Conservation (phyloP, 2,888 invertebrate genomes). For the Osmoderma eremita region DNA sequence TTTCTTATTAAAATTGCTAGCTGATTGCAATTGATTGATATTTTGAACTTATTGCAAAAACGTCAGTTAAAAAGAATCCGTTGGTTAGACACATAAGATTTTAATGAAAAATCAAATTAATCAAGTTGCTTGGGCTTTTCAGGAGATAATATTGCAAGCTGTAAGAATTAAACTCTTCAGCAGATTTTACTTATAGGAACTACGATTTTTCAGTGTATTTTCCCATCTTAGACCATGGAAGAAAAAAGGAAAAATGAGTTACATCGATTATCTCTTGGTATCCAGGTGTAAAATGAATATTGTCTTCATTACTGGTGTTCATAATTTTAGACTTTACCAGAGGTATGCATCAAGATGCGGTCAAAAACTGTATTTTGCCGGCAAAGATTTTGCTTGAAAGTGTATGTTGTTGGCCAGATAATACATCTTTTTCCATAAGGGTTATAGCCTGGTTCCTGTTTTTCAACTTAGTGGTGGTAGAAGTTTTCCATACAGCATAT, state of each 20-base stretch:
- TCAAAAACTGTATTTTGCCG: conserved; percentile 21
- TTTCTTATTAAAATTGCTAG: too few relatives aligned
- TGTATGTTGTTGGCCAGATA: conserved; percentile 39
- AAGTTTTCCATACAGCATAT: conserved; percentile 36
- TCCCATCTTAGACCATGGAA: neutral
- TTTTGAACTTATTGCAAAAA: too few relatives aligned
- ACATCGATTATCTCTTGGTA: conserved; percentile 17
- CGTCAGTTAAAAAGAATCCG: too few relatives aligned
- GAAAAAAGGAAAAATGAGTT: neutral
- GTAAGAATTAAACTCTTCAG: neutral
- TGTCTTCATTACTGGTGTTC: neutral
- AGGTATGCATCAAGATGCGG: conserved; percentile 26
- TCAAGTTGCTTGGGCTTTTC: too few relatives aligned
- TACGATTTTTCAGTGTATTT: neutral
- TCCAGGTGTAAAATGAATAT: neutral
- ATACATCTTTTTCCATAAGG: neutral
- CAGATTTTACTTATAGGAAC: neutral
- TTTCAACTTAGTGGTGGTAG: conserved; percentile 29
- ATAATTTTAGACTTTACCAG: conserved; percentile 35
- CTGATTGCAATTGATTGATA: too few relatives aligned
- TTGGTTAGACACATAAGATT: too few relatives aligned
- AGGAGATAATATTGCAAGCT: too few relatives aligned
- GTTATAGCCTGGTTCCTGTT: conserved; percentile 34
- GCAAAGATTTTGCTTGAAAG: conserved; percentile 38
- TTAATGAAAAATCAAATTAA: too few relatives aligned